phyloP scores from a whole-genome alignment of 2,113 vertebrate genomes.

The Melanostigma gelatinosum region DNA sequence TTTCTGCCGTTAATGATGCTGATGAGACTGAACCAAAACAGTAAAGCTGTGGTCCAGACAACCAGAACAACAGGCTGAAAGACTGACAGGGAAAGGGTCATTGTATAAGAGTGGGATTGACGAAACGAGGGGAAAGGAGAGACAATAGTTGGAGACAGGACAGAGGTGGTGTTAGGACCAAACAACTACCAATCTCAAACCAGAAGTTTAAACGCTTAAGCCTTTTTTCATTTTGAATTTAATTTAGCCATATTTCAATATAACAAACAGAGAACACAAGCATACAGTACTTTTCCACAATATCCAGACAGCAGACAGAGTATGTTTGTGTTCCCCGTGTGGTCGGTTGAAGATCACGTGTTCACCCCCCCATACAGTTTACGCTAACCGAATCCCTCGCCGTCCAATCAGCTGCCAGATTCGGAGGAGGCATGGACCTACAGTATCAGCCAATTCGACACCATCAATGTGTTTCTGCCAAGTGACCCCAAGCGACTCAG shows the following conservation, averaged over 20 bases:
- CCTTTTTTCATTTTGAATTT: neutral
- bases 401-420: neutral
- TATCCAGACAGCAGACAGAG: slow-evolving; percentile 11
- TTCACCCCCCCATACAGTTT: slow-evolving; percentile 25
- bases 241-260: neutral
- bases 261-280: neutral
- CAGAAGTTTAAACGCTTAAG: neutral
- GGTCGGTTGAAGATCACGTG: slow-evolving; percentile 43
- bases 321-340: slow-evolving; percentile 45
- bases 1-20: neutral
- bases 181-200: neutral
- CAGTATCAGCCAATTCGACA: neutral
- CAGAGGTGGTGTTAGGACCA: neutral
- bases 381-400: neutral
- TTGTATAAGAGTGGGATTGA: neutral
- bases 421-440: slow-evolving; percentile 6
- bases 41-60: neutral
- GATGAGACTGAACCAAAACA: neutral
- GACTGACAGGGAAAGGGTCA: slow-evolving; percentile 12
- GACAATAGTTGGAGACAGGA: neutral
- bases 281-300: neutral
- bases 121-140: neutral
- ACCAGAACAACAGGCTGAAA: neutral
- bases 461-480: neutral
- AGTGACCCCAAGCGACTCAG: neutral